Conservation (phyloP, 2,113 vertebrate genomes). For the Eleginops maclovinus region DNA sequence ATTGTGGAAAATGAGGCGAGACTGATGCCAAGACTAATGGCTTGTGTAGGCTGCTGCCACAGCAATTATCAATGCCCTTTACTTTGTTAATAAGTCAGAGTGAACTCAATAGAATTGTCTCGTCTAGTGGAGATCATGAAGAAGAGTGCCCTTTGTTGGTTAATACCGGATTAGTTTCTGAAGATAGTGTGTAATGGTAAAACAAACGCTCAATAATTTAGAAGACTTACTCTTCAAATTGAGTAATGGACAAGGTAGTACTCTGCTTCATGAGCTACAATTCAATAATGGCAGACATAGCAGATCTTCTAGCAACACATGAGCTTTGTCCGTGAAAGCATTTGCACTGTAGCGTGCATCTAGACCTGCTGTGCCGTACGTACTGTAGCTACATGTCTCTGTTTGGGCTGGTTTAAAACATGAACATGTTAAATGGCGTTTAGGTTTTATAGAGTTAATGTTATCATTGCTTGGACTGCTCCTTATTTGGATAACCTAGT, state of each 20-base stretch:
- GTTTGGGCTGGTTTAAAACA: neutral
- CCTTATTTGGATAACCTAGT: too few relatives aligned
- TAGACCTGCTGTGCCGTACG: too few relatives aligned
- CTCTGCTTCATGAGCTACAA: too few relatives aligned
- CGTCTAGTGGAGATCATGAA: constrained; percentile 8
- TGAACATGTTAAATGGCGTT: neutral
- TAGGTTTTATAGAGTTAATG: neutral
- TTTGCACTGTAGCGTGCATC: neutral
- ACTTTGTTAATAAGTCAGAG: constrained; percentile 40
- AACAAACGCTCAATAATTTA: neutral
- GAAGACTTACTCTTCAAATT: too few relatives aligned
- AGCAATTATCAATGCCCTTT: constrained; percentile 56
- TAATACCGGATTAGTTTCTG: neutral
- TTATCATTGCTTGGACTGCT: neutral
- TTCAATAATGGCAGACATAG: neutral
- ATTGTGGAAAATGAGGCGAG: constrained; percentile 76
- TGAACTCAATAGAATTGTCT: constrained; percentile 18
- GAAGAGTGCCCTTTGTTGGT: neutral
- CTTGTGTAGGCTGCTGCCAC: constrained; percentile 67
- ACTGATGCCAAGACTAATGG: constrained; percentile 78
- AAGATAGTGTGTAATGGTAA: neutral
- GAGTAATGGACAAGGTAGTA: too few relatives aligned
- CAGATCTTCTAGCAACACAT: neutral
- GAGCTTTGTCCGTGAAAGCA: neutral
- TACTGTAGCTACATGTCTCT: neutral